These are phyloP conservation scores for Gryllus bimaculatus DNA, from an alignment of 1,140 invertebrate species.

Conservation along the genomic window DNA sequence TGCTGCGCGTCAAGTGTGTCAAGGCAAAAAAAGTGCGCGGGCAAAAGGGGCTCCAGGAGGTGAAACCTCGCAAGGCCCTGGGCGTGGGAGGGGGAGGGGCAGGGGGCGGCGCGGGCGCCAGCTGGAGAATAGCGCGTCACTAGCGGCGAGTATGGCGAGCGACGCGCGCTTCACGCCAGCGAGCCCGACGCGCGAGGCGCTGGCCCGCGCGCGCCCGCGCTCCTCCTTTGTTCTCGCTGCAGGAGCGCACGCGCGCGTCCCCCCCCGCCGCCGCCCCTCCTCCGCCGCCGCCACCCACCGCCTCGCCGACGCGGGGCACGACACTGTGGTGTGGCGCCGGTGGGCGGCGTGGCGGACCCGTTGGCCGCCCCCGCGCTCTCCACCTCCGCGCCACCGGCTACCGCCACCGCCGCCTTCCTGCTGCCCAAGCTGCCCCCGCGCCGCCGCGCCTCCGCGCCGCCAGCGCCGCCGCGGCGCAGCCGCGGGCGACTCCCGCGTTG, in stretches of 20 bases:
- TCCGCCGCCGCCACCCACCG: conserved; percentile 1
- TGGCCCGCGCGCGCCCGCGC: conserved; percentile 8
- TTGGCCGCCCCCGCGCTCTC: conserved; percentile 6
- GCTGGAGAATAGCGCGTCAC: no score
- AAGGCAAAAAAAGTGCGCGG: no score
- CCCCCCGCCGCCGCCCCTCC: not conserved
- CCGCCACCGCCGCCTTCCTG: not conserved
- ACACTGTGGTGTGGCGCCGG: conserved; percentile 7
- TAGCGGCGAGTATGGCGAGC: not conserved
- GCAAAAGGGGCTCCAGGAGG: no score
- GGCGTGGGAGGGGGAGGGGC: not conserved
- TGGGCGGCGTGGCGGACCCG: not conserved
- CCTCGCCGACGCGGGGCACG: conserved; percentile 17
- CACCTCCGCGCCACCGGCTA: not conserved
- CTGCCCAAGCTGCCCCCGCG: conserved; percentile 32
- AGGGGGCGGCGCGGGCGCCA: not conserved
- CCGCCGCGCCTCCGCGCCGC: conserved; percentile 50
- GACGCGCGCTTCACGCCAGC: conserved; percentile 14
- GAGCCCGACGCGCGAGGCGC: conserved; percentile 15
- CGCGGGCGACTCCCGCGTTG: conserved; percentile 36
- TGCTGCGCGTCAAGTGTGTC: no score
- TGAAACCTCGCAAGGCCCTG: not conserved
- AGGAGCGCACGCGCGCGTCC: conserved; percentile 11
- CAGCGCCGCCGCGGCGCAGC: conserved; percentile 38
- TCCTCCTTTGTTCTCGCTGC: conserved; percentile 18